These are phyloP conservation scores for Alosa sapidissima DNA, from an alignment of 2,797 vertebrate species.

Conservation along the genomic window DNA sequence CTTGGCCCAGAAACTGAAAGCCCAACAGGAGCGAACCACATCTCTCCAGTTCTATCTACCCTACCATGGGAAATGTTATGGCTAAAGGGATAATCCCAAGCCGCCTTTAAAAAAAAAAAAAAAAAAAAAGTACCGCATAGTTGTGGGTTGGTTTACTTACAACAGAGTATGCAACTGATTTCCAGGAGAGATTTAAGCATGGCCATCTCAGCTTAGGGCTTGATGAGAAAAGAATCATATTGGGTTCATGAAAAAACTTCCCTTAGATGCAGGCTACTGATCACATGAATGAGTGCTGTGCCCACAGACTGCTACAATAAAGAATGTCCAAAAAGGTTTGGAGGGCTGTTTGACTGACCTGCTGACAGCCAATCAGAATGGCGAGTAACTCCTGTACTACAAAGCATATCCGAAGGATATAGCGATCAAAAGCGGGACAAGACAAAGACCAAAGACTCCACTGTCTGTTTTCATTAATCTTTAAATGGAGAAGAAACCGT, in stretches of 20 bases:
- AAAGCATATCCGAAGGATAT: not conserved
- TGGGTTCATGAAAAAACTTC: conserved; percentile 34
- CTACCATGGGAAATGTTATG: conserved; percentile 50
- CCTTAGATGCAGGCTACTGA: conserved; percentile 25
- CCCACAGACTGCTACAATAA: not conserved
- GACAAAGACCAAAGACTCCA: not conserved
- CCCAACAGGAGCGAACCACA: conserved; percentile 29
- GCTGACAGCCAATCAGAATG: not conserved
- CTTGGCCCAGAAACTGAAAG: conserved; percentile 39
- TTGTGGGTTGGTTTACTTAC: conserved; percentile 46
- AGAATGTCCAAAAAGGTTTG: not conserved
- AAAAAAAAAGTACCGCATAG: conserved; percentile 28
- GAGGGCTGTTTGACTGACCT: not conserved
- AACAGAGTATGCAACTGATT: conserved; percentile 35
- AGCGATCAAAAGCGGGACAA: not conserved
- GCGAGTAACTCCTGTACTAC: not conserved
- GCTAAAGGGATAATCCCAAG: conserved; percentile 42
- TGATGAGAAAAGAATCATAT: conserved; percentile 29
- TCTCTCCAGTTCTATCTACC: conserved; percentile 20
- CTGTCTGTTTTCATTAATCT: conserved; percentile 6
- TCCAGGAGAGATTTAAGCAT: conserved; percentile 27
- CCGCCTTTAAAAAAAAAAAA: not conserved
- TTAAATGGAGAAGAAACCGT: conserved; percentile 11
- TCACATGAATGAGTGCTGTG: not conserved
- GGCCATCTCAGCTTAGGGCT: conserved; percentile 35